A percentile compares a stretch with the other conserved stretches of the same genome.
phyloP scores from a whole-genome alignment of 2,113 vertebrate genomes.

The Polyodon spathula region DNA sequence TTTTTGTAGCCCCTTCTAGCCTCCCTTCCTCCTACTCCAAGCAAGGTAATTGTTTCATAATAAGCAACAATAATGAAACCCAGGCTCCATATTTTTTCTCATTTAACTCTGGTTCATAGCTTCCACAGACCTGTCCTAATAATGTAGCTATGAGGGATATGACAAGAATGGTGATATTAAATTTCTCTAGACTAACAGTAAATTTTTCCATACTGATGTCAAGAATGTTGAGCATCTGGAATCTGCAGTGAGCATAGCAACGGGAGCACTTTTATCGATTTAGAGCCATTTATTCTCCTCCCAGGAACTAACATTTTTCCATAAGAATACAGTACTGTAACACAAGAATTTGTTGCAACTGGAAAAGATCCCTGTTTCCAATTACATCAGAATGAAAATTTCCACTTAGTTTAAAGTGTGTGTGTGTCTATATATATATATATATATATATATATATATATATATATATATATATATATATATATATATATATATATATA shows the following conservation, averaged over 20 bases:
- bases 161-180: conserved; percentile 75
- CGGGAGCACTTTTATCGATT: conserved; percentile 49
- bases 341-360: conserved; percentile 42
- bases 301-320: conserved; percentile 47
- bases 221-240: conserved; percentile 78
- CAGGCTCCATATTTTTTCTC: conserved; percentile 64
- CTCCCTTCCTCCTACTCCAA: conserved; percentile 18
- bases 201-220: conserved; percentile 75
- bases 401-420: background rate
- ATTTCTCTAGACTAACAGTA: conserved; percentile 75
- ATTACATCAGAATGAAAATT: conserved; percentile 23
- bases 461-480: too few species aligned
- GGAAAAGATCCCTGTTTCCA: conserved; percentile 33
- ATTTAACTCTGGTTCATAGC: conserved; percentile 65
- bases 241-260: conserved; percentile 47
- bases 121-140: conserved; percentile 73
- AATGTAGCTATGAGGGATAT: conserved; percentile 75
- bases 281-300: conserved; percentile 49
- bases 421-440: too few species aligned
- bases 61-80: conserved; percentile 42
- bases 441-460: too few species aligned
- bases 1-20: background rate
- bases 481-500: too few species aligned
- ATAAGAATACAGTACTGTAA: conserved; percentile 36
- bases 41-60: conserved; percentile 38